Conservation (phyloP, 2,113 vertebrate species). For the zebrafish (Danio rerio) region GRCz12tu NC_133190.1:25935501-25936000, state of each 20-base stretch:
- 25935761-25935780: conserved; percentile 93
- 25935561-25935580: conserved; percentile 85
- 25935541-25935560: conserved; percentile 89
- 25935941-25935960: too few species aligned
- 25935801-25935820: not conserved
- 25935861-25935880: too few species aligned
- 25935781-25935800: not conserved
- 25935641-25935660: conserved; percentile 87
- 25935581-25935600: conserved; percentile 75
- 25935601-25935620: conserved; percentile 89
- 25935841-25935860: too few species aligned
- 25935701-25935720: conserved; percentile 65
- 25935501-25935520: conserved; percentile 85
- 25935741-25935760: conserved; percentile 88
- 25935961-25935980: too few species aligned
- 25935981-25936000: too few species aligned
- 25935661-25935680: conserved; percentile 88
- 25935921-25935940: too few species aligned
- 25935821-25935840: too few species aligned
- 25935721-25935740: conserved; percentile 71
- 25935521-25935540: conserved; percentile 85
- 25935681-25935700: conserved; percentile 81
- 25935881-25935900: too few species aligned
- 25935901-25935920: too few species aligned
- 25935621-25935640: conserved; percentile 85